These are phyloP conservation scores for Barbus barbus DNA, from an alignment of 2,113 vertebrate genomes.

Conservation along the genomic window DNA sequence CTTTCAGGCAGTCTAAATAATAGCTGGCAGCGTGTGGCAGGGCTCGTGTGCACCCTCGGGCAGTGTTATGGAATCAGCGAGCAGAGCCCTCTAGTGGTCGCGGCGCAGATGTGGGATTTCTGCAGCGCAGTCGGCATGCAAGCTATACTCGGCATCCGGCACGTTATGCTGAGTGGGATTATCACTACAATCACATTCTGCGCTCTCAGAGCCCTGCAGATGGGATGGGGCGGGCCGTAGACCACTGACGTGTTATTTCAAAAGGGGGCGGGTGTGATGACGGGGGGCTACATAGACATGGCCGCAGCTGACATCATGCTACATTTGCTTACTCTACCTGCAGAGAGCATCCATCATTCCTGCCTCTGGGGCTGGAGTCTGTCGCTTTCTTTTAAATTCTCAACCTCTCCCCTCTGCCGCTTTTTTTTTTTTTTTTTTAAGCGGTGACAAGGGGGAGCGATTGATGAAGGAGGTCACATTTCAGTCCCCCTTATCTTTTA, in stretches of 20 bases:
- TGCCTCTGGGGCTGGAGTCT: conserved; percentile 20
- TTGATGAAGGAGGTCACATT: conserved; percentile 71
- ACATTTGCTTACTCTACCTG: conserved; percentile 49
- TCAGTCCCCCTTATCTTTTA: conserved; percentile 78
- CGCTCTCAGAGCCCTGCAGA: conserved; percentile 17
- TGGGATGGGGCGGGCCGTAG: not conserved
- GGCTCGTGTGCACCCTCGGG: conserved; percentile 50
- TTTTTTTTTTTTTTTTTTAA: conserved; percentile 30
- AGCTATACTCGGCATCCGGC: conserved; percentile 10
- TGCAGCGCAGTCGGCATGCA: not conserved
- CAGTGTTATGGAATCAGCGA: conserved; percentile 26
- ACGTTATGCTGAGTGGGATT: conserved; percentile 41
- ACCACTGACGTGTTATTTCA: conserved; percentile 17
- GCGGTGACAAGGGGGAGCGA: conserved; percentile 55
- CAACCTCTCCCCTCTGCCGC: conserved; percentile 16
- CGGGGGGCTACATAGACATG: conserved; percentile 9
- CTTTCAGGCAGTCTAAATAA: conserved; percentile 60
- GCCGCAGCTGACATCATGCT: conserved; percentile 35
- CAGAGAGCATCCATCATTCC: conserved; percentile 53
- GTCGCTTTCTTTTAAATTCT: conserved; percentile 9
- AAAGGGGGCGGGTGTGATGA: not conserved
- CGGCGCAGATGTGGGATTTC: not conserved
- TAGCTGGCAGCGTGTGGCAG: conserved; percentile 33
- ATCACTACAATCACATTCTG: conserved; percentile 30
- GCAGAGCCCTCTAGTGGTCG: conserved; percentile 59